Evolutionary conservation across 1,140 invertebrate genomes (phyloP), one percentile per base, ranked within the genome.

Genomic region (Vollenhovia emeryi): DNA sequence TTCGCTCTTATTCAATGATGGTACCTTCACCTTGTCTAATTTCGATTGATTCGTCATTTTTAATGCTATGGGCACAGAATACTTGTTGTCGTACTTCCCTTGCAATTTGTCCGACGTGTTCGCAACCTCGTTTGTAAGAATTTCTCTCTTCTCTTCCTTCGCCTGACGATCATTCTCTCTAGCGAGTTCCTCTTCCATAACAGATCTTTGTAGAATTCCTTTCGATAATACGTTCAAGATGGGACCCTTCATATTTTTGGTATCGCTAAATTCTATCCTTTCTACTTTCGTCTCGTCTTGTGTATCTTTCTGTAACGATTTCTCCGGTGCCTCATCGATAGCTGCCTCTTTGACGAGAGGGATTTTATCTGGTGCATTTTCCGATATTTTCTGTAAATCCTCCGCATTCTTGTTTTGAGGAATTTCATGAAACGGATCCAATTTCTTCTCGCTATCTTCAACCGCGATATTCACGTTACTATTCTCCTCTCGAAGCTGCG

Each of bases 191-290:
- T 91, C 64, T 3, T 87, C 78, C 9, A 27, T 57, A 78, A 83
- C 79, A 15, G 68, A 80, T 55, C 68, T 73, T n/a, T 85, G 84
- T 30, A 84, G 30, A 18, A 86, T 82, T 45, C 90, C 76, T 59
- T 94, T 94, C 3, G 90, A 92, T n/a, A 95, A 87, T 66, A 92
- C 91, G 68, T 91, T 92, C 11, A 95, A 85, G 30, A 95, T 94
- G 30, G 92, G 92, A 64, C 92, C 92, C 43, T 87, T 86, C 21
- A 69, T 73, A 78, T 43, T 79, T 59, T 33, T 21, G 2, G 86
- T 59, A 80, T 83, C 43, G n/a, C 84, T 84, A 48, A 66, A 66
- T 15, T 73, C 27, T 59, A 48, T 86, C 36, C 66, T 48, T 21
- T 27, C 79, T 48, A 84, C 43, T 33, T 82, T 76, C 3, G 15